These are phyloP conservation scores for Amitus sp. DNA, from an alignment of 2,888 invertebrate genomes.

Conservation along the genomic window DNA sequence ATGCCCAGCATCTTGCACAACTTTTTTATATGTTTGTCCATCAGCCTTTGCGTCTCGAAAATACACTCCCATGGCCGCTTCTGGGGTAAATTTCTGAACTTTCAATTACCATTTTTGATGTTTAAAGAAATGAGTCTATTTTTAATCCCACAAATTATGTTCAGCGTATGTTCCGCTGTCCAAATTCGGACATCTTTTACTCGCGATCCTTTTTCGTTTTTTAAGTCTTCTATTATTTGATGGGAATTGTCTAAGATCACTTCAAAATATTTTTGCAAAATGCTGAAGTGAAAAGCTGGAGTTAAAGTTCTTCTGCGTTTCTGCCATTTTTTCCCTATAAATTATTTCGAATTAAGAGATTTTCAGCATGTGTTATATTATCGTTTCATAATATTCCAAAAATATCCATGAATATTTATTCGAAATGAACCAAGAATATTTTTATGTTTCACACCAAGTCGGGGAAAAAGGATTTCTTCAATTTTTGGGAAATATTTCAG, in stretches of 20 bases:
- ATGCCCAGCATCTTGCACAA: conserved; percentile 24
- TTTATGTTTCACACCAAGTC: too few species aligned
- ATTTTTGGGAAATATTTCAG: too few species aligned
- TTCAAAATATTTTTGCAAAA: conserved; percentile 25
- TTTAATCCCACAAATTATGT: conserved; percentile 41
- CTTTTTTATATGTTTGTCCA: conserved; percentile 19
- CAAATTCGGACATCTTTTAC: conserved; percentile 10
- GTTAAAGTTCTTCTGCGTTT: conserved; percentile 28
- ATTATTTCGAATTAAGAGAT: too few species aligned
- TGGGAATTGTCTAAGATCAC: conserved; percentile 12
- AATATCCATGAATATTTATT: too few species aligned
- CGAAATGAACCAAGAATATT: too few species aligned
- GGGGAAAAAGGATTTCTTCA: too few species aligned
- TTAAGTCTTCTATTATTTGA: background rate
- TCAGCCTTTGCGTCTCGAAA: conserved; percentile 16
- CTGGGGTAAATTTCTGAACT: conserved; percentile 48
- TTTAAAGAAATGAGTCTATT: background rate
- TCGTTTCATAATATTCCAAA: too few species aligned
- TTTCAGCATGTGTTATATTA: too few species aligned
- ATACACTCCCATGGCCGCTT: conserved; percentile 55
- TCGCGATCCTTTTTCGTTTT: conserved; percentile 2
- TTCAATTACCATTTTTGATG: conserved; percentile 13
- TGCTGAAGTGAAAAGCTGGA: conserved; percentile 31
- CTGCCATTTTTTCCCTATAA: conserved; percentile 27
- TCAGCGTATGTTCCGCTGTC: conserved; percentile 17